Evolutionary conservation across 2,797 vertebrate species (phyloP).

Genomic region (Sparidentex hasta): DNA sequence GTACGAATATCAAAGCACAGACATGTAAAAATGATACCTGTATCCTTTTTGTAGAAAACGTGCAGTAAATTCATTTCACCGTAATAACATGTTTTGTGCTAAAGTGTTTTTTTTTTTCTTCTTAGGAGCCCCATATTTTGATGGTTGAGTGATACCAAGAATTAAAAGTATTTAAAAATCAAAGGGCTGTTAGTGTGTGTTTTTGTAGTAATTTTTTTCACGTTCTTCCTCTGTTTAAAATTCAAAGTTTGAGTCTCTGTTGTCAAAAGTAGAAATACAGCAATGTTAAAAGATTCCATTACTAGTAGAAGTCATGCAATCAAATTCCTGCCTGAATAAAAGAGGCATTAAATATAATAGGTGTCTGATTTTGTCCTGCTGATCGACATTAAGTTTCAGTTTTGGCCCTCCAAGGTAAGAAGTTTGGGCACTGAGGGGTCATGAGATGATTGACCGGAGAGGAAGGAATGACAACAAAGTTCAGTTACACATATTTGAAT

Average conservation of each 20-base stretch:
- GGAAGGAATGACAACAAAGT: not conserved
- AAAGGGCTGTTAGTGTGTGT: not conserved
- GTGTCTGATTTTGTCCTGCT: too few relatives aligned
- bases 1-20: not conserved
- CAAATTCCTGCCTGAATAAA: too few relatives aligned
- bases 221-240: not conserved
- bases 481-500: too few relatives aligned
- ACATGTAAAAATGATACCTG: not conserved
- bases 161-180: slow-evolving; percentile 57
- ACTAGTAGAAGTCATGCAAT: not conserved
- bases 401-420: too few relatives aligned
- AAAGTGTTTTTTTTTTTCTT: slow-evolving; percentile 39
- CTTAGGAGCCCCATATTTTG: slow-evolving; percentile 42
- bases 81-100: slow-evolving; percentile 43
- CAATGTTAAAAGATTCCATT: not conserved
- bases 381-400: too few relatives aligned
- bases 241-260: not conserved
- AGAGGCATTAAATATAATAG: too few relatives aligned
- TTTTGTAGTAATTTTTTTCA: not conserved
- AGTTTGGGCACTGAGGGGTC: not conserved
- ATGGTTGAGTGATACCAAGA: slow-evolving; percentile 46
- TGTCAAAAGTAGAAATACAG: not conserved
- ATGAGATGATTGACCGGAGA: not conserved
- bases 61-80: slow-evolving; percentile 14
- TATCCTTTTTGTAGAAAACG: slow-evolving; percentile 9